These are phyloP conservation scores for Dufourea novaeangliae DNA, from an alignment of 1,140 invertebrate genomes.

Conservation along the genomic window DNA sequence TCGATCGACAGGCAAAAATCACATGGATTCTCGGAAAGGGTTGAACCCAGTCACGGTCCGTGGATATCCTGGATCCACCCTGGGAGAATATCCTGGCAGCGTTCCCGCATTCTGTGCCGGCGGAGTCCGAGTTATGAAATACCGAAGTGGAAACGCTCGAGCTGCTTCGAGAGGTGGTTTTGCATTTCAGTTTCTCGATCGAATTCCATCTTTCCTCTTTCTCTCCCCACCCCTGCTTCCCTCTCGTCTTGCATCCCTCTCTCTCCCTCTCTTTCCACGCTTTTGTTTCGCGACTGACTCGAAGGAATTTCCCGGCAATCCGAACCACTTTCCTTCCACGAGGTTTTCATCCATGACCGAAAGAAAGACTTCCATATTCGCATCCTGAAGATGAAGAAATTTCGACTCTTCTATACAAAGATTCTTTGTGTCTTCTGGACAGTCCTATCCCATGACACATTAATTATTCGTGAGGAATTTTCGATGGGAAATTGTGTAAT, in stretches of 20 bases:
- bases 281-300: constrained; percentile 29
- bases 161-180: constrained; percentile 65
- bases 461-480: neutral
- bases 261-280: neutral
- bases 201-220: constrained; percentile 39
- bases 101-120: constrained; percentile 47
- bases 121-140: constrained; percentile 65
- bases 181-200: constrained; percentile 63
- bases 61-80: constrained; percentile 22
- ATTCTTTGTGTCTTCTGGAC: no score
- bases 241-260: neutral
- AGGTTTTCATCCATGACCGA: neutral
- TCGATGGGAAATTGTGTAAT: constrained; percentile 10
- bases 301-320: constrained; percentile 49
- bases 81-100: constrained; percentile 46
- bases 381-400: constrained; percentile 23
- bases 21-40: neutral
- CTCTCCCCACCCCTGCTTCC: neutral
- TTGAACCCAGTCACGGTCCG: neutral
- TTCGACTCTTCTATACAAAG: neutral
- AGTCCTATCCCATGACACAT: neutral
- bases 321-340: constrained; percentile 15
- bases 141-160: constrained; percentile 62
- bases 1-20: neutral
- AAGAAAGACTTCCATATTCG: neutral